Percentiles rank a stretch among this genome's conserved stretches.
Evolutionary conservation across 2,113 vertebrate genomes (phyloP).

Genomic region (Bostrychus sinensis): DNA sequence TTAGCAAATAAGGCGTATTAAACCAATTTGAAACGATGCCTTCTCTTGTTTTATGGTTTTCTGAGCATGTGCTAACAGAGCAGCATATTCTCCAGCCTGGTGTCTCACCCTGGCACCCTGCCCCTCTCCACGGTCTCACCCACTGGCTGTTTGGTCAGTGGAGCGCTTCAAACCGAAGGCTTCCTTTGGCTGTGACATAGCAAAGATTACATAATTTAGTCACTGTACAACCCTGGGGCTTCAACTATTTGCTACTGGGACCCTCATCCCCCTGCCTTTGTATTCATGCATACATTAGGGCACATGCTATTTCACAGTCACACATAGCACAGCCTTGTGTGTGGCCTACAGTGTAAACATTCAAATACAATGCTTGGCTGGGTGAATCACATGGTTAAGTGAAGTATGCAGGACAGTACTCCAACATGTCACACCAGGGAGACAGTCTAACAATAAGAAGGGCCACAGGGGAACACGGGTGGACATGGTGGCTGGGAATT

Average conservation of each 20-base stretch:
- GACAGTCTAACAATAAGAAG: not conserved
- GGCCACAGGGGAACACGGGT: no score
- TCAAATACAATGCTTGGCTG: constrained; percentile 35
- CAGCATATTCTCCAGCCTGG: constrained; percentile 13
- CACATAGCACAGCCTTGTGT: constrained; percentile 35
- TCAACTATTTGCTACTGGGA: constrained; percentile 52
- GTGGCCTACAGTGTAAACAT: not conserved
- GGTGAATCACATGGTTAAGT: constrained; percentile 41
- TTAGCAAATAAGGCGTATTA: not conserved
- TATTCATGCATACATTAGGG: constrained; percentile 8
- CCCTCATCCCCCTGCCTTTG: constrained; percentile 33
- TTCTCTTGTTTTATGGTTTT: not conserved
- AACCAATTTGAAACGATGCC: not conserved
- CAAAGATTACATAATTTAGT: constrained; percentile 61
- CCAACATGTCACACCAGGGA: constrained; percentile 11
- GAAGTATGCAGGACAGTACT: constrained; percentile 21
- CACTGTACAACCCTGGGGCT: constrained; percentile 48
- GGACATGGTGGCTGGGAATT: no score
- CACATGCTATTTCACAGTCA: constrained; percentile 28
- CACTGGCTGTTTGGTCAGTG: constrained; percentile 10
- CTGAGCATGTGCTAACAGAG: constrained; percentile 4
- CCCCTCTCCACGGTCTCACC: constrained; percentile 11
- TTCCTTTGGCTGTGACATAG: constrained; percentile 38
- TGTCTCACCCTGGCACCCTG: constrained; percentile 17
- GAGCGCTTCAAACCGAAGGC: constrained; percentile 28